Evolutionary conservation across 2,797 vertebrate genomes (phyloP), one percentile per base, ranked within the genome.

Genomic region (Lagorchestes hirsutus): DNA sequence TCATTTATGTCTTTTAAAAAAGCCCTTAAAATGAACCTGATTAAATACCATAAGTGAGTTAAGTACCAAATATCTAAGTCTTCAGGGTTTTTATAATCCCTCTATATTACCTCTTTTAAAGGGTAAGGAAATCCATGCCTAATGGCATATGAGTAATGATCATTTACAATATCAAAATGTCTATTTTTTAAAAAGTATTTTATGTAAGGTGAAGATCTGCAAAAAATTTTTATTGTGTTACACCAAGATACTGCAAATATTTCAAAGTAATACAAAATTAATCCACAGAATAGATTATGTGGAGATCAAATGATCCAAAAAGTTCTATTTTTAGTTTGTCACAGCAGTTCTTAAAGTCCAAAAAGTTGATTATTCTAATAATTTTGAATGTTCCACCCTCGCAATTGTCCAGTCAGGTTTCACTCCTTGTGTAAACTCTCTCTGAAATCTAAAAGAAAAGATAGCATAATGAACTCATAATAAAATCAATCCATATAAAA

Each of bases 341-440:
- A 97, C 50, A 98, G 97, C 92, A 97, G 94, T 92, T 97, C 91
- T 97, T 94, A 95, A 55, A 93, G 96, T 98, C 96, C 95, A 94
- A 50, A 94, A 74, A 97, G 94, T 95, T 92, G 92, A 95, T 99
- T 98, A 99, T 95, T 99, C 99, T 95, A 99, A 98, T 97, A 99
- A 98, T 93, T 99, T 99, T 93, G 99, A 99, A 98, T 99, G 99
- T 96, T 99, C 99, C 98, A 99, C 99, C 97, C 99, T 98, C 22
- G 99, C 99, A 96, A 99, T 99, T 97, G 98, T 99, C 99, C 99
- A 99, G 97, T 99, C 99, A n/a, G 99, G 99, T 94, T 99, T 97
- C 90, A 99, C 99, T 95, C 99, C 99, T 98, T 99, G 98, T n/a
- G 99, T 99, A 97, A 99, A 99, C 98, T 99, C 99, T 97, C 99